Evolutionary conservation across 2,113 vertebrate species (phyloP).

Genomic region (Hydrolagus affinis): DNA sequence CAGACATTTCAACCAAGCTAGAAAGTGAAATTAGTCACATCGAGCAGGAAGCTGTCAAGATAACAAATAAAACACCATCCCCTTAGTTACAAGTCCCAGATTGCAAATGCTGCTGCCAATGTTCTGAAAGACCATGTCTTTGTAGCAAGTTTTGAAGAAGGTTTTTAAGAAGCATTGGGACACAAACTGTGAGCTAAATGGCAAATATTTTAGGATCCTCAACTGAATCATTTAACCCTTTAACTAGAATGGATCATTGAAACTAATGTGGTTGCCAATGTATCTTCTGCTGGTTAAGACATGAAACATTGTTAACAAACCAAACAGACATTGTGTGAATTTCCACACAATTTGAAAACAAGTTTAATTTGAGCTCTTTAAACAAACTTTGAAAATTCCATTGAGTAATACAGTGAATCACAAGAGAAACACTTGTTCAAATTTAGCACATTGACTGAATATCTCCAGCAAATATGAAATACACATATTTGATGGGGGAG

Average conservation of each 20-base stretch:
- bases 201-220: not conserved
- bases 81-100: not conserved
- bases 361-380: not conserved
- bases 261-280: not conserved
- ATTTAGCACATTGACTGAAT: not conserved
- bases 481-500: not conserved
- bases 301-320: not conserved
- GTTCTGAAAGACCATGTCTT: not conserved
- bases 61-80: not conserved
- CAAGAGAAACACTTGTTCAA: not conserved
- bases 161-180: not conserved
- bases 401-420: not conserved
- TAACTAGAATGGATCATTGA: not conserved
- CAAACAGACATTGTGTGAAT: not conserved
- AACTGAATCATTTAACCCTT: not conserved
- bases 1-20: not conserved
- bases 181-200: not conserved
- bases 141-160: not conserved
- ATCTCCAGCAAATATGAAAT: not conserved
- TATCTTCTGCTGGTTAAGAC: too few species aligned
- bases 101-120: not conserved
- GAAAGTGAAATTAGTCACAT: not conserved
- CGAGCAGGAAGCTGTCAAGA: not conserved
- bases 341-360: conserved; percentile 16
- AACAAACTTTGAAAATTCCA: not conserved